Evolutionary conservation across 2,888 invertebrate genomes (phyloP).

Genomic region (Dioctria rufipes): DNA sequence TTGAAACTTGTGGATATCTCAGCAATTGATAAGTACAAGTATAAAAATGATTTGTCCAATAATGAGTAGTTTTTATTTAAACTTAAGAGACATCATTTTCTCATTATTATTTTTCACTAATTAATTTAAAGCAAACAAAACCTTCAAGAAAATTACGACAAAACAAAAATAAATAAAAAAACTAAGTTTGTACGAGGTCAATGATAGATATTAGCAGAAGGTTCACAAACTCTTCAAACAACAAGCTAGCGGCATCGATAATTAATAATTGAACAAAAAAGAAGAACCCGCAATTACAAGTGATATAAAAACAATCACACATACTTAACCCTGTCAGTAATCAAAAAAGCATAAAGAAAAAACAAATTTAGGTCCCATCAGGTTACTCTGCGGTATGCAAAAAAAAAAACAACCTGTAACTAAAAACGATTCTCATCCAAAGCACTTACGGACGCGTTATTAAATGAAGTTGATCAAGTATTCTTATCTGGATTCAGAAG

Average conservation of each 20-base stretch:
- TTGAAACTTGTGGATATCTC: too few species aligned
- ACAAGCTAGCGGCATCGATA: not conserved
- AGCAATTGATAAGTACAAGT: too few species aligned
- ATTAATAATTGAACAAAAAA: constrained; percentile 6
- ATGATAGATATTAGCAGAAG: not conserved
- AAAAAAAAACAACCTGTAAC: not conserved
- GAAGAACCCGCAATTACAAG: constrained; percentile 15
- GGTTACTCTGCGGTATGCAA: constrained; percentile 16
- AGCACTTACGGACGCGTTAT: not conserved
- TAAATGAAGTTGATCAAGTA: not conserved
- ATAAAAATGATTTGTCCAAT: too few species aligned
- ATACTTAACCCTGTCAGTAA: not conserved
- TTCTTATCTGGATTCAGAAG: not conserved
- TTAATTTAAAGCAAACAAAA: too few species aligned
- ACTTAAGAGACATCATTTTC: too few species aligned
- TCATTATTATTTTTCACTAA: too few species aligned
- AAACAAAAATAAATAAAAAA: too few species aligned
- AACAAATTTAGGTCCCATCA: constrained; percentile 6
- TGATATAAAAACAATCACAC: constrained; percentile 3
- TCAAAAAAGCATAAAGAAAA: not conserved
- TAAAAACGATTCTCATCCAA: not conserved
- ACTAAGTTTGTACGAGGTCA: not conserved
- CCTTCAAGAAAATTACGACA: too few species aligned
- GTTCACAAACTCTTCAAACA: not conserved
- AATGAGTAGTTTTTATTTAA: too few species aligned